A percentile compares a stretch with the other conserved stretches of the same genome.
These are phyloP conservation scores for Melanargia galathea DNA, from an alignment of 2,888 invertebrate species.

Conservation along the genomic window DNA sequence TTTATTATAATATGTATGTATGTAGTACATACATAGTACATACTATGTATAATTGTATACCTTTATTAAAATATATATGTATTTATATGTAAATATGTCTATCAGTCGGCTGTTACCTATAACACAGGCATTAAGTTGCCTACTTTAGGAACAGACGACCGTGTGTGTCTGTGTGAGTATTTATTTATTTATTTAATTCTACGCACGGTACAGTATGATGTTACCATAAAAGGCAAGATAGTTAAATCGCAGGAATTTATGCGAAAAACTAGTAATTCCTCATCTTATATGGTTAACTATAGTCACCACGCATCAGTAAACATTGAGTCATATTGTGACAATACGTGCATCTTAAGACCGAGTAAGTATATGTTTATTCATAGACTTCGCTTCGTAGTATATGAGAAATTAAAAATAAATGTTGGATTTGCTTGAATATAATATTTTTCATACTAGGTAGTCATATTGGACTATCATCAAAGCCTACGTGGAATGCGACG, in stretches of 20 bases:
- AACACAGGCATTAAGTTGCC: too few species aligned
- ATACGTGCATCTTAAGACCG: constrained; percentile 26
- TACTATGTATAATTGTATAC: too few species aligned
- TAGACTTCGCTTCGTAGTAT: background rate
- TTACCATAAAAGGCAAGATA: constrained; percentile 45
- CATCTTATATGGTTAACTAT: constrained; percentile 36
- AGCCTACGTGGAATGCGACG: too few species aligned
- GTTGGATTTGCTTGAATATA: background rate
- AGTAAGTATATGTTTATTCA: constrained; percentile 12
- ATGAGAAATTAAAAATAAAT: constrained; percentile 3
- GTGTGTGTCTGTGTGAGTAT: too few species aligned
- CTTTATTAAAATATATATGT: too few species aligned
- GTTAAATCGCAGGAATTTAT: constrained; percentile 32
- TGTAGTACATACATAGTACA: too few species aligned
- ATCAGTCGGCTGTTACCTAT: too few species aligned
- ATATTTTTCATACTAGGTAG: too few species aligned
- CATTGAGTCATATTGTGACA: constrained; percentile 35
- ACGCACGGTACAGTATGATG: constrained; percentile 13
- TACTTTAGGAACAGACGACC: too few species aligned
- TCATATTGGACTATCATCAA: too few species aligned
- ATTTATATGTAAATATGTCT: too few species aligned
- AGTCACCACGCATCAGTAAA: constrained; percentile 32
- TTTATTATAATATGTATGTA: too few species aligned
- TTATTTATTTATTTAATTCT: constrained; percentile 16
- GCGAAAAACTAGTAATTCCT: constrained; percentile 35